Base-by-base conservation (phyloP, 2,797 vertebrate genomes). In the Crypturellus tataupa region DNA sequence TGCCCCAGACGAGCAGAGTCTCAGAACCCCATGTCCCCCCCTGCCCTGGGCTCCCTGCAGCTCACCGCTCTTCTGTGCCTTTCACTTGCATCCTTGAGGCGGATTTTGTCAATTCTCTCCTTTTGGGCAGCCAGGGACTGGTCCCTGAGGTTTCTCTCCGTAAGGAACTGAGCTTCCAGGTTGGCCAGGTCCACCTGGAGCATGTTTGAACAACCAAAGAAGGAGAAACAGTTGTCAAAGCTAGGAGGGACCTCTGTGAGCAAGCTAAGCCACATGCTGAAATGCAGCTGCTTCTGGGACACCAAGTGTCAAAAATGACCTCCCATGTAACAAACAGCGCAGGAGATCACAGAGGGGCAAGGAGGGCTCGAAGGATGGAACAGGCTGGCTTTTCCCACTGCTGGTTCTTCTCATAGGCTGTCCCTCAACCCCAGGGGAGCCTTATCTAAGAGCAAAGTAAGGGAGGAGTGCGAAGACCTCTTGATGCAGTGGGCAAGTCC, bases 41-140 rank as follows among this genome's bases (percentile, higher is more conserved):
- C 56, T 27, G 49, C 11, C 9, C 55, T 3, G 1, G 42, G 37
- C 11, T 7, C 19, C 3, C 47, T 21, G 42, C 55, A 23, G 62
- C 88, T 76, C 83, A 92, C 95, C 71, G 3, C 23, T 15, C 37
- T 71, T 60, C 24, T 27, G 3, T 85, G 60, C 80, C 9, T 93
- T 31, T 79, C 49, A 0, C 1, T 65, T 5, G 46, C 72, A 27
- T 72, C 60, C 64, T 81, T n/a, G 0, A 1, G 4, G 90, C 33
- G 35, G 11, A 18, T 16, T 5, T 24, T 76, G 85, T 85, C 24
- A 0, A 49, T 1, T 10, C 31, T 37, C n/a, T 29, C 59, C 33
- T 58, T 72, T 46, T 62, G 85, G 64, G 71, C 27, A 1, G 71
- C 79, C 76, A 82, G 56, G 33, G 79, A 53, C 16, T 3, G 10